A percentile compares a stretch with the other conserved stretches of the same genome.
phyloP scores from a whole-genome alignment of 1,140 invertebrate species.

The Hypothenemus hampei region DNA sequence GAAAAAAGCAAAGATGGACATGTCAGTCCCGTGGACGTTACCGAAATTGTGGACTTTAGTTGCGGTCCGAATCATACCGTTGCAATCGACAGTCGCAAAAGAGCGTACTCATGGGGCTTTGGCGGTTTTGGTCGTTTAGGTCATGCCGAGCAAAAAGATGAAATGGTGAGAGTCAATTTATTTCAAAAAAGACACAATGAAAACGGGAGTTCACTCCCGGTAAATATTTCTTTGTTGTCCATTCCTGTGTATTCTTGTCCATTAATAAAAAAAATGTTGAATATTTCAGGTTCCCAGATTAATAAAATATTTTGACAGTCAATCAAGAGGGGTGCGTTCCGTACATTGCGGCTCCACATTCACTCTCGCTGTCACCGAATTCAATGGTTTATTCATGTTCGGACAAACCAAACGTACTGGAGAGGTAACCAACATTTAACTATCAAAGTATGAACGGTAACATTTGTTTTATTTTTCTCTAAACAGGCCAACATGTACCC shows the following conservation, averaged over 20 bases:
- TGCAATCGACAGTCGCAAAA: conserved; percentile 79
- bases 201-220: too few species aligned
- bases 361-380: conserved; percentile 76
- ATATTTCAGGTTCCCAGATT: conserved; percentile 70
- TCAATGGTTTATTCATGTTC: conserved; percentile 74
- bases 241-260: background rate
- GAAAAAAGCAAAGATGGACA: conserved; percentile 86
- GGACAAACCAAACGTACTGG: conserved; percentile 88
- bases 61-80: conserved; percentile 90
- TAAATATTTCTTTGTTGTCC: background rate
- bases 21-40: conserved; percentile 74
- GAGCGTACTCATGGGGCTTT: conserved; percentile 91
- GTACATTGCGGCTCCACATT: conserved; percentile 83
- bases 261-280: too few species aligned
- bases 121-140: conserved; percentile 89
- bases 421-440: conserved; percentile 48
- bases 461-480: background rate
- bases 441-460: background rate
- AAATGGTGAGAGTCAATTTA: conserved; percentile 52
- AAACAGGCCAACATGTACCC: conserved; percentile 86
- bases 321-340: conserved; percentile 71
- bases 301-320: conserved; percentile 83
- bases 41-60: conserved; percentile 83
- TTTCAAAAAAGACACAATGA: too few species aligned
- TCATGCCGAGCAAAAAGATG: conserved; percentile 87